Base-by-base conservation (phyloP, 2,888 invertebrate species). In the Caenorhabditis parvicauda region DNA sequence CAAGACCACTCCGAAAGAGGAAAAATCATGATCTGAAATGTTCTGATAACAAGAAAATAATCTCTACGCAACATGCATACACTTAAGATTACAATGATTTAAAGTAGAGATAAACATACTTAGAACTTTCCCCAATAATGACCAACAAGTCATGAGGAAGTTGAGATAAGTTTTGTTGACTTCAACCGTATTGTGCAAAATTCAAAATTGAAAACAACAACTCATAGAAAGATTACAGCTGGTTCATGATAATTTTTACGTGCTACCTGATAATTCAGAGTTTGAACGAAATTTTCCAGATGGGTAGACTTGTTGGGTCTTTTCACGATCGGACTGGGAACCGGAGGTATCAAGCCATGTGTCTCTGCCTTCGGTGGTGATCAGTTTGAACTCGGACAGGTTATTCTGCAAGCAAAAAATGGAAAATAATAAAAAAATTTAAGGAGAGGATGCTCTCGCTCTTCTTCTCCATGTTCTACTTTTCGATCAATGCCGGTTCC, bases 381-480 rank as follows among this genome's bases (percentile, higher is more conserved):
- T 70, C 85, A 85, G 75, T 57, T 67, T 56, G 54, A 19, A 59
- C 56, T 3, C 38, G 52, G n/a, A n/a, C n/a, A n/a, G n/a, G n/a
- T n/a, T n/a, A n/a, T n/a, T n/a, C n/a, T n/a, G n/a, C 24, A 22
- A 5, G 32, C 12, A 42, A 6, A 14, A 17, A 17, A 12, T 7
- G 1, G 14, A 50, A 17, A n/a, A 44, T 21, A 50, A 9, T 12
- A 14, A 41, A 9, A 12, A 9, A 32, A n/a, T 32, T 32, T n/a
- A 32, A 32, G n/a, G n/a, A n/a, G 19, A 41, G 19, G 38, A 88
- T 90, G 80, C 84, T 93, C 59, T 88, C 88, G 17, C 87, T 87
- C 59, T 95, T 91, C 84, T 95, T 95, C 84, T 93, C 93, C 0
- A 84, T 93, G 1, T 95, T 94, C 82, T 95, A 95, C 84, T 91